Conservation (phyloP, 2,797 vertebrate species). For the Bryconaethiops microstoma region DNA sequence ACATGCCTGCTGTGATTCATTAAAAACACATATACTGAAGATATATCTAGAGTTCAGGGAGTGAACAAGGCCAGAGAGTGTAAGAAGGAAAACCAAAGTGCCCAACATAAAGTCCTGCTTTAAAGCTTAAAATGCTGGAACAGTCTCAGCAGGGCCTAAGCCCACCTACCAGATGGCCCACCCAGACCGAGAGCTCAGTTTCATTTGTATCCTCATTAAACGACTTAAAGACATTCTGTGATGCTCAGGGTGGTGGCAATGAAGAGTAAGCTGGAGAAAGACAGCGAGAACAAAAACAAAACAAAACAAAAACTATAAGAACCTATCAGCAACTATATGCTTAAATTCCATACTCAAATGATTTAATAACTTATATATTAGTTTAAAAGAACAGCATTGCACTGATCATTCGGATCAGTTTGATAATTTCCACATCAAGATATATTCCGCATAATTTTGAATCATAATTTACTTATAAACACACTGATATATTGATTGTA, state of each 20-base stretch:
- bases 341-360: background rate
- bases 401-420: background rate
- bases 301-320: background rate
- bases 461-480: no score
- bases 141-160: background rate
- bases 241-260: background rate
- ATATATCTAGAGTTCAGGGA: background rate
- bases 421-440: background rate
- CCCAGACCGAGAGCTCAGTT: background rate
- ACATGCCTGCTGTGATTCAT: no score
- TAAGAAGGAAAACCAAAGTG: background rate
- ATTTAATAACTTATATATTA: background rate
- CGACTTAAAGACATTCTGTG: background rate
- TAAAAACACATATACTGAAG: no score
- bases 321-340: background rate
- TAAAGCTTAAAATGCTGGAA: background rate
- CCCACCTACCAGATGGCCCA: slow-evolving; percentile 9
- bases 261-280: background rate
- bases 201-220: slow-evolving; percentile 8
- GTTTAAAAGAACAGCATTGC: background rate
- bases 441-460: no score
- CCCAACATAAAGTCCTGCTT: background rate
- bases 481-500: no score
- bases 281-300: no score
- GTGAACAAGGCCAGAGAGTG: background rate